A percentile compares a stretch with the other conserved stretches of the same genome.
These are phyloP conservation scores for Hemibagrus guttatus DNA, from an alignment of 2,797 vertebrate genomes.

Conservation along the genomic window DNA sequence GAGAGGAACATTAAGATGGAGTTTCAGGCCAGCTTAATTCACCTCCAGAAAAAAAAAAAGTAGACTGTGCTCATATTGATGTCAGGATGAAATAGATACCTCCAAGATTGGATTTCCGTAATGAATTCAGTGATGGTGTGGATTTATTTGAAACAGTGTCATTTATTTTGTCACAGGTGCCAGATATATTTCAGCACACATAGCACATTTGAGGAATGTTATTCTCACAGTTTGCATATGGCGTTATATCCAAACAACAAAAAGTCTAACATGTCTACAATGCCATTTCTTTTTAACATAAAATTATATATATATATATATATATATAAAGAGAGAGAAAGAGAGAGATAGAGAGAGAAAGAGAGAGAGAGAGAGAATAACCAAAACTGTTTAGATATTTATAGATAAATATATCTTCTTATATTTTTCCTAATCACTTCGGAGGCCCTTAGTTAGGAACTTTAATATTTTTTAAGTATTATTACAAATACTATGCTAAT, in stretches of 20 bases:
- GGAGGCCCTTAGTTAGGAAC: neutral
- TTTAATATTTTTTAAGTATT: neutral
- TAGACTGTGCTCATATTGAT: constrained; percentile 35
- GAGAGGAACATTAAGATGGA: constrained; percentile 22
- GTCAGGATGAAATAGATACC: constrained; percentile 53
- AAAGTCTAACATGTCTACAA: constrained; percentile 45
- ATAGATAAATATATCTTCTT: no score
- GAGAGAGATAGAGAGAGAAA: no score
- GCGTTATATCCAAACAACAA: constrained; percentile 67
- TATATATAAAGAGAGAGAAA: no score
- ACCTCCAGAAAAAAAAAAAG: constrained; percentile 13
- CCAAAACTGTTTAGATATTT: no score
- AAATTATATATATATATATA: no score
- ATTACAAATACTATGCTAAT: constrained; percentile 11
- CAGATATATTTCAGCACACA: constrained; percentile 60
- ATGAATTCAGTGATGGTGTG: constrained; percentile 73
- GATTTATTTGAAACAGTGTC: constrained; percentile 59
- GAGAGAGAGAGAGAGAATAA: no score
- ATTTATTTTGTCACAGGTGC: constrained; percentile 53
- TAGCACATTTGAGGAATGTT: constrained; percentile 63
- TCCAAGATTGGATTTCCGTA: constrained; percentile 67
- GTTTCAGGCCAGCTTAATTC: constrained; percentile 35
- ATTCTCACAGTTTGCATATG: constrained; percentile 65
- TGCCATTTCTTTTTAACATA: constrained; percentile 31
- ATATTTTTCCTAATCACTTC: neutral